phyloP scores from a whole-genome alignment of 2,113 vertebrate species.

The Cyanistes caeruleus region DNA sequence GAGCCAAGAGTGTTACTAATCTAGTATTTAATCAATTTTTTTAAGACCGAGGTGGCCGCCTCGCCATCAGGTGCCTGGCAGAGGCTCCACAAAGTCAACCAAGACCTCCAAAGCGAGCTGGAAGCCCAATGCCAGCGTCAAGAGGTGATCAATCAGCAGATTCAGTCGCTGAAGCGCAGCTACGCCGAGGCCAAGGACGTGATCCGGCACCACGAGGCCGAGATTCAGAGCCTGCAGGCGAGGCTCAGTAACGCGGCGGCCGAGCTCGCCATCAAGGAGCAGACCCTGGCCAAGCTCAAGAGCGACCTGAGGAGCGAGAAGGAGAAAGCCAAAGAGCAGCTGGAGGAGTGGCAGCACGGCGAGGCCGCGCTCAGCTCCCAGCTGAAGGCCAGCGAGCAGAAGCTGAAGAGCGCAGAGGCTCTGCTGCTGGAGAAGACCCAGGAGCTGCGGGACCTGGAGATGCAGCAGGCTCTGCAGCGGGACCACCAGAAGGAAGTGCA shows the following conservation, averaged over 20 bases:
- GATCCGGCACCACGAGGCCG: slow-evolving; percentile 87
- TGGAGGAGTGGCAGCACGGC: slow-evolving; percentile 84
- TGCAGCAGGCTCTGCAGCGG: slow-evolving; percentile 87
- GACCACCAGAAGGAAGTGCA: slow-evolving; percentile 89
- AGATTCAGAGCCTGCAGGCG: slow-evolving; percentile 87
- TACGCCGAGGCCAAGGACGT: slow-evolving; percentile 90
- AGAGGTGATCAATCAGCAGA: slow-evolving; percentile 87
- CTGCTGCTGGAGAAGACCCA: slow-evolving; percentile 89
- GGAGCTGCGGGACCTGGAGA: slow-evolving; percentile 87
- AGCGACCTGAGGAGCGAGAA: slow-evolving; percentile 88
- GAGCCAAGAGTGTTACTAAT: slow-evolving; percentile 87
- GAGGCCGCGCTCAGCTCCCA: slow-evolving; percentile 83
- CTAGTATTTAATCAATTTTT: slow-evolving; percentile 92
- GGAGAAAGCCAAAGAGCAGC: slow-evolving; percentile 83
- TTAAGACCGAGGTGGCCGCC: slow-evolving; percentile 89
- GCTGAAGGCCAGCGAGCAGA: slow-evolving; percentile 88
- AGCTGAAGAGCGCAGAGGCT: slow-evolving; percentile 86
- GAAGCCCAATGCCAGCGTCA: slow-evolving; percentile 90
- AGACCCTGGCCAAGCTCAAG: slow-evolving; percentile 87
- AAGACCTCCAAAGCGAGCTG: slow-evolving; percentile 89
- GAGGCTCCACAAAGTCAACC: slow-evolving; percentile 89
- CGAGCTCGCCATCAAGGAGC: slow-evolving; percentile 88
- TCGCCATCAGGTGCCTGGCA: slow-evolving; percentile 88
- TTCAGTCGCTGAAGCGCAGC: slow-evolving; percentile 87
- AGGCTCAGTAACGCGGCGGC: slow-evolving; percentile 85